Evolutionary conservation across 1,140 invertebrate genomes (phyloP), one percentile per base, ranked within the genome.

Genomic region (Streblospio benedicti): DNA sequence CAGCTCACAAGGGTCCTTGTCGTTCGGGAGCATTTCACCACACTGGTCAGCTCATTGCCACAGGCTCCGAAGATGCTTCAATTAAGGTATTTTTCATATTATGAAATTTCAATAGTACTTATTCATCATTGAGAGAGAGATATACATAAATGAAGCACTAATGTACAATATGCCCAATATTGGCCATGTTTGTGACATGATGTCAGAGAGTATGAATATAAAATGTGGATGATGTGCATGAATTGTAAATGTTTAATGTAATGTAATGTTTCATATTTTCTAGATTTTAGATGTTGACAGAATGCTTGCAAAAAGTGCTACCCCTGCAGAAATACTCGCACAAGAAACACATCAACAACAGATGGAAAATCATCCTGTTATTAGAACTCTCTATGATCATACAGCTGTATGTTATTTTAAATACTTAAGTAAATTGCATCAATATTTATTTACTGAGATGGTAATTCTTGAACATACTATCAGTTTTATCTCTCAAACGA

Each of bases 381-480:
- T 99, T 64, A 82, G 95, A 59, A 99, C 96, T 4, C 79, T 99
- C n/a, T 99, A 98, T 73, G 96, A 98, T 78, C 95, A 99, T 75
- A 85, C 91, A 47, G 93, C 96, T 47, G 80, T 82, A 67, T 60
- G 69, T 60, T 53, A 51, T 30, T n/a, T n/a, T n/a, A n/a, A n/a
- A n/a, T n/a, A n/a, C n/a, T n/a, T n/a, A n/a, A n/a, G n/a, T n/a
- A n/a, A n/a, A n/a, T n/a, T n/a, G n/a, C n/a, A n/a, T n/a, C n/a
- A n/a, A n/a, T n/a, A n/a, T n/a, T n/a, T n/a, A n/a, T n/a, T n/a
- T n/a, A n/a, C n/a, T n/a, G n/a, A n/a, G n/a, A n/a, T n/a, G n/a
- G n/a, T n/a, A n/a, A n/a, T n/a, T n/a, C n/a, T n/a, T n/a, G n/a
- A n/a, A n/a, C n/a, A n/a, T n/a, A n/a, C n/a, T n/a, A n/a, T n/a